Percentiles rank a stretch among this genome's conserved stretches.
These are phyloP conservation scores for Babylonia areolata DNA, from an alignment of 1,140 invertebrate species.

Conservation along the genomic window DNA sequence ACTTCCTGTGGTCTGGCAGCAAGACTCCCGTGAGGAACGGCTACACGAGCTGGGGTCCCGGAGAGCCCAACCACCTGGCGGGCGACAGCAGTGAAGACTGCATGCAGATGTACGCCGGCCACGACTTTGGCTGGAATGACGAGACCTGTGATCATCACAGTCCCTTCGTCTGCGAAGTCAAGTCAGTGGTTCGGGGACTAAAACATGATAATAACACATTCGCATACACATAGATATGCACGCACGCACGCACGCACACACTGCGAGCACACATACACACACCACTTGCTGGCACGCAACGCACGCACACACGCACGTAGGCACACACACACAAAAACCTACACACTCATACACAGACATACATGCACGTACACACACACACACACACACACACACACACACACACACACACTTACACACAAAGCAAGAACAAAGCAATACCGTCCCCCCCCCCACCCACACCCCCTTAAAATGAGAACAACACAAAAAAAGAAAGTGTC, in stretches of 20 bases:
- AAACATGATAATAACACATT: background rate
- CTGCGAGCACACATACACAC: background rate
- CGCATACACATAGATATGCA: background rate
- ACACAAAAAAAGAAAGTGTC: no score
- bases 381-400: background rate
- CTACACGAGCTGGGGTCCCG: slow-evolving; percentile 4
- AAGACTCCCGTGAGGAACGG: background rate
- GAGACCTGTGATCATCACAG: background rate
- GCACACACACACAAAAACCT: background rate
- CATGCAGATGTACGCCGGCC: background rate
- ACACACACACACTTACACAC: background rate
- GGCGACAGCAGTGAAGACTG: background rate
- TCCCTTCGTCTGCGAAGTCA: slow-evolving; percentile 9
- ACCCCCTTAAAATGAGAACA: no score
- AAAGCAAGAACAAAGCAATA: no score
- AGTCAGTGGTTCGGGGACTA: background rate
- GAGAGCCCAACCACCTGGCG: slow-evolving; percentile 3
- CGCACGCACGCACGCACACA: background rate
- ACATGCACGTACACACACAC: background rate
- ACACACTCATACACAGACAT: background rate
- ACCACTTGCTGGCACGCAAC: background rate
- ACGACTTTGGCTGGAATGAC: background rate
- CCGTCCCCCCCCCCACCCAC: no score
- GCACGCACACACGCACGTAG: background rate
- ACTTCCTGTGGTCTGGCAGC: slow-evolving; percentile 9